Conservation (phyloP, 2,888 invertebrate species). For the Bugulina stolonifera region DNA sequence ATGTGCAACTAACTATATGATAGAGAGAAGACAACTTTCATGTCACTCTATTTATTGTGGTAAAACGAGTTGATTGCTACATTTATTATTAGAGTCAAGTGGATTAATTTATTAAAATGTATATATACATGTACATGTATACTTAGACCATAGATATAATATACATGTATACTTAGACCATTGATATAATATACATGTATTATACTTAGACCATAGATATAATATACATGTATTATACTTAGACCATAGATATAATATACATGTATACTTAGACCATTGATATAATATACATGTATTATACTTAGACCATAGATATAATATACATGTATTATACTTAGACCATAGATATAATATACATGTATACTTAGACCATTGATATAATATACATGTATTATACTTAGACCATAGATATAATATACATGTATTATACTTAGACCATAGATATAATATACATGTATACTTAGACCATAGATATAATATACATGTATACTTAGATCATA, state of each 20-base stretch:
- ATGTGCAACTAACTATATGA: no score
- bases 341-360: neutral
- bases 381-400: neutral
- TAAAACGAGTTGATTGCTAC: no score
- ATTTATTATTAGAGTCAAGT: no score
- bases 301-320: no score
- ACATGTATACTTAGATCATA: neutral
- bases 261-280: neutral
- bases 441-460: neutral
- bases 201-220: no score
- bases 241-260: neutral
- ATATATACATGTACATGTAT: no score
- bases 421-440: neutral
- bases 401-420: no score
- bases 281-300: neutral
- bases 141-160: no score
- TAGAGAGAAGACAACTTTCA: no score
- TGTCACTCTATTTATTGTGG: no score
- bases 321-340: neutral
- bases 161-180: neutral
- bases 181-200: neutral
- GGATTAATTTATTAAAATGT: no score
- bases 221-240: neutral
- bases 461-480: neutral
- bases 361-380: neutral